These are phyloP conservation scores for Scomber colias DNA, from an alignment of 2,113 vertebrate species.

Conservation along the genomic window DNA sequence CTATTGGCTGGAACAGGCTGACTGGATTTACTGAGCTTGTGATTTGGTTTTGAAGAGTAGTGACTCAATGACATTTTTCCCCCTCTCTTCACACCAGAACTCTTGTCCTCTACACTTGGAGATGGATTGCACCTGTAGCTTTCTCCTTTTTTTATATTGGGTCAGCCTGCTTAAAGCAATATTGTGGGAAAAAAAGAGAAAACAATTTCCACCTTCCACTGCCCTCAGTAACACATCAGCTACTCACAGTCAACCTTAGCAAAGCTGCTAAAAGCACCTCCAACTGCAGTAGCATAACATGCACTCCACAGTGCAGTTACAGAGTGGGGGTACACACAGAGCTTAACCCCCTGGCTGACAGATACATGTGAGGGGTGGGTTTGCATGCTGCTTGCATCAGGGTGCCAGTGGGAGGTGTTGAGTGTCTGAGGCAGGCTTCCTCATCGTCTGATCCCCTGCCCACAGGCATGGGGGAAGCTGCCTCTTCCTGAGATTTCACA, in stretches of 20 bases:
- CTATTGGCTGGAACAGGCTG: constrained; percentile 70
- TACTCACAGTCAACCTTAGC: constrained; percentile 55
- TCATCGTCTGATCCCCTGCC: constrained; percentile 87
- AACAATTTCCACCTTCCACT: constrained; percentile 52
- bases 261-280: constrained; percentile 57
- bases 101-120: constrained; percentile 56
- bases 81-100: constrained; percentile 47
- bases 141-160: constrained; percentile 42
- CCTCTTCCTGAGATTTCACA: constrained; percentile 87
- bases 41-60: constrained; percentile 78
- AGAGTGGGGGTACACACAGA: constrained; percentile 67
- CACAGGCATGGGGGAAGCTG: constrained; percentile 83
- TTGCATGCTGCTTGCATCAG: constrained; percentile 87
- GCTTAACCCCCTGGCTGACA: constrained; percentile 77
- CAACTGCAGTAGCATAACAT: constrained; percentile 53
- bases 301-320: constrained; percentile 63
- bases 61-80: constrained; percentile 74
- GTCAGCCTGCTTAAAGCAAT: constrained; percentile 59
- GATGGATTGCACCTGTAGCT: constrained; percentile 65
- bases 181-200: constrained; percentile 33
- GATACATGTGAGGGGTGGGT: constrained; percentile 80
- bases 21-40: constrained; percentile 74
- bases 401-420: constrained; percentile 84
- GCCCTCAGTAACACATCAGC: constrained; percentile 35
- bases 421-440: constrained; percentile 85